These are phyloP conservation scores for Microplitis mediator DNA, from an alignment of 1,140 invertebrate genomes.

Conservation along the genomic window DNA sequence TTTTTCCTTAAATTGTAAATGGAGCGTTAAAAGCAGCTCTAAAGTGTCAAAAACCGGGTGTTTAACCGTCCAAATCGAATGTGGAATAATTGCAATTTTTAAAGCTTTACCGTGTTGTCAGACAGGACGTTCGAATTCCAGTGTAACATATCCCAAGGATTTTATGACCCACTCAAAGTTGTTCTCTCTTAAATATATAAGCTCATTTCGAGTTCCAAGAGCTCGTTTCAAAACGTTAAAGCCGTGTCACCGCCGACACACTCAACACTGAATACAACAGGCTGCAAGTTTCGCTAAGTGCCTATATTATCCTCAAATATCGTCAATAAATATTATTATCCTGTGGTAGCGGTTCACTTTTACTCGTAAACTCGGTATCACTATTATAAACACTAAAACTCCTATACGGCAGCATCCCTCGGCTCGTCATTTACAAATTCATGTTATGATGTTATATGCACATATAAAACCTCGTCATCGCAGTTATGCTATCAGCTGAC, in stretches of 20 bases:
- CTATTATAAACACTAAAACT: too few relatives aligned
- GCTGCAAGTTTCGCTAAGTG: constrained; percentile 37
- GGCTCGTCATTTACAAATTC: too few relatives aligned
- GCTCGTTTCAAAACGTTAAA: constrained; percentile 6
- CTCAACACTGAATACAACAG: background rate
- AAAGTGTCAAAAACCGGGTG: background rate
- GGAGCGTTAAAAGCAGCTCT: background rate
- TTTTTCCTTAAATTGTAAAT: background rate
- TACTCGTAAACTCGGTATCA: too few relatives aligned
- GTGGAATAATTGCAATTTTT: constrained; percentile 31
- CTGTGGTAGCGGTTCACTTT: constrained; percentile 34
- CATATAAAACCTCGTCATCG: too few relatives aligned
- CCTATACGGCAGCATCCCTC: too few relatives aligned
- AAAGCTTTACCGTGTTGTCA: constrained; percentile 7
- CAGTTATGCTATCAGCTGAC: too few relatives aligned
- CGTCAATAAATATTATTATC: constrained; percentile 38
- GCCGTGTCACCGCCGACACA: background rate
- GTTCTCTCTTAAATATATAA: background rate
- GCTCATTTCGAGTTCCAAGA: background rate
- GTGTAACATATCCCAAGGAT: background rate
- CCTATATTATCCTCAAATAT: constrained; percentile 43
- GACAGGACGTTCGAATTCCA: constrained; percentile 1
- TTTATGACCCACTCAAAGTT: constrained; percentile 11
- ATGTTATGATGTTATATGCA: too few relatives aligned
- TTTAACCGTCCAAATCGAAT: constrained; percentile 11